A percentile compares a stretch with the other conserved stretches of the same genome.
These are phyloP conservation scores for Oreocharis arfaki DNA, from an alignment of 2,113 vertebrate species.

Conservation along the genomic window DNA sequence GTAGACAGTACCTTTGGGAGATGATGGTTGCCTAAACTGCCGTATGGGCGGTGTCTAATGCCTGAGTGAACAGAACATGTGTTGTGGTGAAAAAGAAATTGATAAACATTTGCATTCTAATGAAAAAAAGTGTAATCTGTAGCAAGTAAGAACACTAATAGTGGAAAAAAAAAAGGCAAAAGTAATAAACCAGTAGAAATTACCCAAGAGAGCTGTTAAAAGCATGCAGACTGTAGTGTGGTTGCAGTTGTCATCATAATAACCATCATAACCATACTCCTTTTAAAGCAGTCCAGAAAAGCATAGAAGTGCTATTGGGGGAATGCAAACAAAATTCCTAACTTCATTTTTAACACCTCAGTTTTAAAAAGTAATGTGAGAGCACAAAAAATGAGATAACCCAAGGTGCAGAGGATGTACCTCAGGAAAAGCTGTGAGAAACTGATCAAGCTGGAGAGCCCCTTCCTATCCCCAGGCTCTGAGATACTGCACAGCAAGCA, in stretches of 20 bases:
- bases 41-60: not conserved
- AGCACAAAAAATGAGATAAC: not conserved
- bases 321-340: not conserved
- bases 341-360: not conserved
- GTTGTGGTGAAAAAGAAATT: not conserved
- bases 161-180: not conserved
- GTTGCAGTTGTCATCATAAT: not conserved
- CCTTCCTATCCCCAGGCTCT: not conserved
- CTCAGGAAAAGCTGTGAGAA: not conserved
- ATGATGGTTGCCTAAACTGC: not conserved
- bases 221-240: not conserved
- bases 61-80: not conserved
- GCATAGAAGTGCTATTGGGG: not conserved
- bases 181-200: not conserved
- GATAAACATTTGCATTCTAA: not conserved
- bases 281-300: not conserved
- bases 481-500: not conserved
- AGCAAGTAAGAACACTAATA: not conserved
- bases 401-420: not conserved
- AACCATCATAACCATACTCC: accelerated
- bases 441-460: not conserved
- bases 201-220: accelerated
- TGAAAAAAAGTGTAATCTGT: not conserved
- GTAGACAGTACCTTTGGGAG: not conserved
- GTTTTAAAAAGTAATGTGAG: not conserved